Evolutionary conservation across 2,797 vertebrate species (phyloP), one percentile per base, ranked within the genome.

Genomic region (Xerus rutilus): DNA sequence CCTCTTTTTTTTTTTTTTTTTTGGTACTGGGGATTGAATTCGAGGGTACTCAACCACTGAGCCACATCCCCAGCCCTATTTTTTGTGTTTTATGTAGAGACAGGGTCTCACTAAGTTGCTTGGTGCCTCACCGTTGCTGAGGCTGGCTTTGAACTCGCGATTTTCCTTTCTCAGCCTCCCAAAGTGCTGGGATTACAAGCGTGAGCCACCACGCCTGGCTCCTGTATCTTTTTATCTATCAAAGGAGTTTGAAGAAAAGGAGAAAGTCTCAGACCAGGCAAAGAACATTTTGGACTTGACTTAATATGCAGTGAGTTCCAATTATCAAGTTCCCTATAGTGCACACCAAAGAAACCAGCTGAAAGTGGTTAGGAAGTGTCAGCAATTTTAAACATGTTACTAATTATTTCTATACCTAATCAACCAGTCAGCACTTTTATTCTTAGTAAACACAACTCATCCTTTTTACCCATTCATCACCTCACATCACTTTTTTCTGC

Each of bases 351-450:
- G 81, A 79, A 49, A 77, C 72, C 95, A 97, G 89, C 92, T 96
- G 94, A 94, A 97, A 96, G 39, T 77, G n/a, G 65, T 97, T 98
- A 98, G 92, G 59, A 96, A 95, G 69, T 96, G 96, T 91, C 94
- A 96, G 95, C 91, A 65, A 96, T 93, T 92, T 96, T 93, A 94
- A 97, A 97, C 96, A 88, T 98, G 97, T 95, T 96, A 84, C 87
- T 97, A 97, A 97, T 97, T 97, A 97, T 95, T 94, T 97, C 79
- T 91, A 89, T 95, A 96, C 87, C 96, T 96, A 96, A 96, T 97
- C 96, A 93, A 96, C 89, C 96, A 96, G 94, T 98, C 97, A 97
- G 93, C 95, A 47, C 94, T 97, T 97, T 97, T 97, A 98, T 97
- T 98, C 95, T 97, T 95, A 92, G 97, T 97, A 97, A 95, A 70